Evolutionary conservation across 2,113 vertebrate species (phyloP).

Genomic region (Coptodon rendalli): DNA sequence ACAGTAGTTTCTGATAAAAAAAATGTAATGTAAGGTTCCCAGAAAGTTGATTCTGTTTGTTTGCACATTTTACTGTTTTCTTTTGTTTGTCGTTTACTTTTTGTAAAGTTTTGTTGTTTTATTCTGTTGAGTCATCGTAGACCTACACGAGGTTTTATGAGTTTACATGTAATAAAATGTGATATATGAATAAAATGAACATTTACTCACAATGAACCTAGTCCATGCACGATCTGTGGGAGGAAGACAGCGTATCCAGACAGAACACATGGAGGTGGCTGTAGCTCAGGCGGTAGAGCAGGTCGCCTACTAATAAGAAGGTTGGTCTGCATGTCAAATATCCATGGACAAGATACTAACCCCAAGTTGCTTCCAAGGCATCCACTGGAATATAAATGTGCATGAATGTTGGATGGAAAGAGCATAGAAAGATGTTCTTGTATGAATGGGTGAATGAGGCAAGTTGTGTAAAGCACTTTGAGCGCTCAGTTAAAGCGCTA

Average conservation of each 20-base stretch:
- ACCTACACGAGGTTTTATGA: background rate
- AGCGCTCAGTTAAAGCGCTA: background rate
- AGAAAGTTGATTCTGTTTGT: background rate
- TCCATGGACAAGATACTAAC: background rate
- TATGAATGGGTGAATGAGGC: background rate
- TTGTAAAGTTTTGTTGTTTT: too few species aligned
- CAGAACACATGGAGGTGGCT: too few species aligned
- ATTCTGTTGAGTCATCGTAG: background rate
- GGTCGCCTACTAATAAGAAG: background rate
- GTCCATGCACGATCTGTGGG: background rate
- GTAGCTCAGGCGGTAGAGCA: too few species aligned
- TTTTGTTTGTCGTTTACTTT: background rate
- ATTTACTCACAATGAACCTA: background rate
- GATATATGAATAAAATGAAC: background rate
- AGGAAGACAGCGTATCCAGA: background rate
- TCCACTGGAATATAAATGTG: background rate
- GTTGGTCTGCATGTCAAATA: background rate
- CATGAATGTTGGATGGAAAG: background rate
- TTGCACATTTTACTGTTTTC: background rate
- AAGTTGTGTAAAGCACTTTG: background rate
- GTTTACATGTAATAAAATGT: background rate
- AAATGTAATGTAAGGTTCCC: background rate
- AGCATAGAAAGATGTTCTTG: background rate
- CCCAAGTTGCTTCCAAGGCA: background rate
- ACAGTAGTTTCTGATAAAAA: background rate